Evolutionary conservation across 2,888 invertebrate genomes (phyloP).

Genomic region (Minunthozetes semirufus): DNA sequence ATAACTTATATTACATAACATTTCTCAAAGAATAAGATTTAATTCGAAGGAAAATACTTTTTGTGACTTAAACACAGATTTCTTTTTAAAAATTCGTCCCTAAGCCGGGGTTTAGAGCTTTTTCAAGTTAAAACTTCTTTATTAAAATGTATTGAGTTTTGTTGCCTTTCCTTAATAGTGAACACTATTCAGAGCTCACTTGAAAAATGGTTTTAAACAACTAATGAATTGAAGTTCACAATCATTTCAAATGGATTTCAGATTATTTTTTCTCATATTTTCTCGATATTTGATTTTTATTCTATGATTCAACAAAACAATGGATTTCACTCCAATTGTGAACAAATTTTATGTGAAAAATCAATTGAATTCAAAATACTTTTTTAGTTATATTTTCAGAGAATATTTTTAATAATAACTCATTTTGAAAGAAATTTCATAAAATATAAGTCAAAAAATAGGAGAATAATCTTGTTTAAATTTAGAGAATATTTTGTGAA

Average conservation of each 20-base stretch:
- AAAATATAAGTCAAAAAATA: too few species aligned
- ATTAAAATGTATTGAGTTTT: constrained; percentile 20
- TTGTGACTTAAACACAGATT: constrained; percentile 19
- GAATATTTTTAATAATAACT: too few species aligned
- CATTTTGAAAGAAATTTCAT: too few species aligned
- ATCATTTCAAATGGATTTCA: background rate
- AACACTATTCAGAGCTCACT: background rate
- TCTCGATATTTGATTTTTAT: background rate
- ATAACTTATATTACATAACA: background rate
- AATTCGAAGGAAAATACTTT: background rate
- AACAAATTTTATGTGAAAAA: too few species aligned
- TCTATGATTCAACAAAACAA: background rate
- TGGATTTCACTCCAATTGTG: background rate
- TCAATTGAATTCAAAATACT: too few species aligned
- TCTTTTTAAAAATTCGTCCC: background rate
- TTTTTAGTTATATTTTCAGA: too few species aligned
- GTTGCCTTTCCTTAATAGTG: background rate
- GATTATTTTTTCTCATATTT: background rate
- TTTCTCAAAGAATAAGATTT: constrained; percentile 3
- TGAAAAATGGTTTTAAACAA: background rate
- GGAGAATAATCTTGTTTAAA: too few species aligned
- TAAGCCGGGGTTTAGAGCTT: background rate
- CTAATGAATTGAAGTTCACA: constrained; percentile 13
- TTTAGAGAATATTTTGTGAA: too few species aligned
- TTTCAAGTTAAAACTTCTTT: background rate